phyloP scores from a whole-genome alignment of 2,888 invertebrate species.

The Yponomeuta cagnagella region DNA sequence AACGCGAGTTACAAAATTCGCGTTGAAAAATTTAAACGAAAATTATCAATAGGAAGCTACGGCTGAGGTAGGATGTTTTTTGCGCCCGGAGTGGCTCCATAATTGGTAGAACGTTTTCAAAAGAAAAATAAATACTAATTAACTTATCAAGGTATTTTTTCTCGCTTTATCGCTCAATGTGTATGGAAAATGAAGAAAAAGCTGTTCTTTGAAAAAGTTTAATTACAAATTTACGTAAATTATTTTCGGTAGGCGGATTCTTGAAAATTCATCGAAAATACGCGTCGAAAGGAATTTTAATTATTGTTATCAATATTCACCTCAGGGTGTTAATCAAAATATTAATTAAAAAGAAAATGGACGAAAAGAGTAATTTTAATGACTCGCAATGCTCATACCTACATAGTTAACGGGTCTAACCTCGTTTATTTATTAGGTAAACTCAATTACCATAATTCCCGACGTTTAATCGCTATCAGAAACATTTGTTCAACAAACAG shows the following conservation, averaged over 20 bases:
- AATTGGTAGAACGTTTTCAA: conserved; percentile 33
- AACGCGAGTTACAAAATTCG: neutral
- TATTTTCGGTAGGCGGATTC: neutral
- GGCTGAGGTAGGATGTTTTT: conserved; percentile 36
- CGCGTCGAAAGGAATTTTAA: neutral
- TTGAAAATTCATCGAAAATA: neutral
- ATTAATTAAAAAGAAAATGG: too few species aligned
- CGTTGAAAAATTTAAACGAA: neutral
- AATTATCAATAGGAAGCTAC: conserved; percentile 15
- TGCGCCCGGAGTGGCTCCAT: conserved; percentile 29
- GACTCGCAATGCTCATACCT: too few species aligned
- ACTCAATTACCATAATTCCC: too few species aligned
- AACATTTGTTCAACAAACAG: too few species aligned
- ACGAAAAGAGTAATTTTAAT: too few species aligned
- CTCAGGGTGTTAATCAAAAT: too few species aligned
- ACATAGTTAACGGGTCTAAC: too few species aligned
- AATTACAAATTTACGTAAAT: neutral
- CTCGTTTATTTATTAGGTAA: too few species aligned
- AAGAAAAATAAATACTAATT: conserved; percentile 9
- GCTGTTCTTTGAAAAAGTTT: neutral
- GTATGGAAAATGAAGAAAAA: neutral
- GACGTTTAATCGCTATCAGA: too few species aligned
- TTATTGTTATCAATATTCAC: too few species aligned
- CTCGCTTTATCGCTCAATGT: conserved; percentile 21
- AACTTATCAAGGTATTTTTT: conserved; percentile 15